Evolutionary conservation across 2,888 invertebrate genomes (phyloP), one percentile per base, ranked within the genome.

Genomic region (Trimorus sp.): DNA sequence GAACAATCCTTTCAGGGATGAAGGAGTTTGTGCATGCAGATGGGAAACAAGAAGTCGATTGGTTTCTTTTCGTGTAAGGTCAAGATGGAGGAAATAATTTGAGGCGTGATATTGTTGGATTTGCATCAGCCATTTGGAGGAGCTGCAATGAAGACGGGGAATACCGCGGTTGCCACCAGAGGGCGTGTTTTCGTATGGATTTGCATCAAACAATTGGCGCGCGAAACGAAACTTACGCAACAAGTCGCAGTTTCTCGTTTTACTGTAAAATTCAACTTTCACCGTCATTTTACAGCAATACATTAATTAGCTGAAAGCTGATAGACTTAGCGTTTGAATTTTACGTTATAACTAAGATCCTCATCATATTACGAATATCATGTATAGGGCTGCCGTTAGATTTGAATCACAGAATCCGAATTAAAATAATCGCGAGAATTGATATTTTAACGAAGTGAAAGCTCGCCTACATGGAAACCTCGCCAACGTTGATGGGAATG

Each of bases 361-460:
- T n/a, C n/a, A n/a, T n/a, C n/a, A n/a, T n/a, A n/a, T n/a, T n/a
- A n/a, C n/a, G n/a, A n/a, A n/a, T n/a, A n/a, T n/a, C n/a, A n/a
- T n/a, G n/a, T 26, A 26, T 4, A 26, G 26, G 4, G 26, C 26
- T 26, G 2, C 4, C 26, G 26, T 3, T 26, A 26, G 51, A 51
- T 51, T 51, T 9, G 51, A 8, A 51, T 51, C 14, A 51, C 4
- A 26, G 26, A 14, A 51, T 51, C 14, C 60, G 26, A n/a, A 16
- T 26, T 60, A 45, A 60, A 60, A 60, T n/a, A 60, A 45, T 45
- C 45, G 26, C 45, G 45, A 51, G 2, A 26, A 26, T 26, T 65
- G 38, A 65, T 51, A 38, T 37, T 58, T 38, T 38, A 37, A 38
- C n/a, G 38, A 38, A 1, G 36, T 26, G 8, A 16, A n/a, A n/a